phyloP scores from a whole-genome alignment of 2,888 invertebrate genomes.

The Chrysolina oricalcia region DNA sequence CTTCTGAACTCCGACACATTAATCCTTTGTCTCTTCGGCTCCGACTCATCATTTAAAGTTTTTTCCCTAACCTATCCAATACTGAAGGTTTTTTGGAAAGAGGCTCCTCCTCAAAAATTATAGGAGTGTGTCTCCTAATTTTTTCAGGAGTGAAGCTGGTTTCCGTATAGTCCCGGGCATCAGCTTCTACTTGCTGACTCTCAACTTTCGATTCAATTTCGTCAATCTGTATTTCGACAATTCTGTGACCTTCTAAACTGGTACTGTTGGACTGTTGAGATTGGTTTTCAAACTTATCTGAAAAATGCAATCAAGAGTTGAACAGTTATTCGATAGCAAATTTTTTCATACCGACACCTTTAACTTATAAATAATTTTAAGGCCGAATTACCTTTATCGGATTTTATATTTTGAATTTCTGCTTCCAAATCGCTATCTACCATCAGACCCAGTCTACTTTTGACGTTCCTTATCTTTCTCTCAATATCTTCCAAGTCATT shows the following conservation, averaged over 20 bases:
- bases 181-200: neutral
- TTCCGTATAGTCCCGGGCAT: constrained; percentile 14
- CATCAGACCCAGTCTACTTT: constrained; percentile 72
- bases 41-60: constrained; percentile 49
- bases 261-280: neutral
- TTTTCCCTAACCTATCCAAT: constrained; percentile 73
- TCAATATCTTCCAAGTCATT: constrained; percentile 76
- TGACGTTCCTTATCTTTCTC: constrained; percentile 77
- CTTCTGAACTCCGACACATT: constrained; percentile 62
- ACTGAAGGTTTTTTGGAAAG: constrained; percentile 68
- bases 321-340: too few relatives aligned
- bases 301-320: neutral
- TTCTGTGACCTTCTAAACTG: constrained; percentile 30
- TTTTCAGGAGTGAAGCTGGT: constrained; percentile 41
- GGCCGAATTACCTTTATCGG: constrained; percentile 65
- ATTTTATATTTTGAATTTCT: constrained; percentile 79
- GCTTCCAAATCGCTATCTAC: constrained; percentile 70
- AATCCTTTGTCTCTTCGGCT: constrained; percentile 49
- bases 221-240: constrained; percentile 31
- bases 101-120: constrained; percentile 52
- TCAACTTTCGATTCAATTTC: constrained; percentile 14
- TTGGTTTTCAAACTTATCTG: constrained; percentile 29
- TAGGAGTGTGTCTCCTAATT: constrained; percentile 46
- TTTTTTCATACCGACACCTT: too few relatives aligned
- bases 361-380: neutral